Evolutionary conservation across 2,113 vertebrate species (phyloP).

Genomic region (Ciconia stormi): DNA sequence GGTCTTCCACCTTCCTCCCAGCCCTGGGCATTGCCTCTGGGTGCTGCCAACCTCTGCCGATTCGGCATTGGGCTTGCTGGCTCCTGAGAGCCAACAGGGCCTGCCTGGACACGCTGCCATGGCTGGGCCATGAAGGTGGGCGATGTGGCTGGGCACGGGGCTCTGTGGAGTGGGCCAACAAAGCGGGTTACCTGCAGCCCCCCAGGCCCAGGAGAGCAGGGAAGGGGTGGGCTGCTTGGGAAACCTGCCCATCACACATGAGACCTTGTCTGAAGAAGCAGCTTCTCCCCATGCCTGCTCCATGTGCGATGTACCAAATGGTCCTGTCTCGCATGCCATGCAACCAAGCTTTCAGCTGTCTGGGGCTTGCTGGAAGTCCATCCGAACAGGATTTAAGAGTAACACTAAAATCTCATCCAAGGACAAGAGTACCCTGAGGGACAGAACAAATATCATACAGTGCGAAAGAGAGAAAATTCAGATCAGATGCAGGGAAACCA

Average conservation of each 20-base stretch:
- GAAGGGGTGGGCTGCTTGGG: neutral
- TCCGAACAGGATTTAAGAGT: constrained; percentile 7
- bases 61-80: neutral
- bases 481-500: neutral
- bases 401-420: neutral
- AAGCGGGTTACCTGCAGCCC: neutral
- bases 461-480: neutral
- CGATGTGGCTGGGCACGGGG: rapidly evolving
- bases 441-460: neutral
- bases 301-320: rapidly evolving
- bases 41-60: neutral
- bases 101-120: rapidly evolving
- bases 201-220: neutral
- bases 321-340: neutral
- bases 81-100: neutral
- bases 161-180: neutral
- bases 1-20: neutral
- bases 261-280: neutral
- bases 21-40: neutral
- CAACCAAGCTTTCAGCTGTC: neutral
- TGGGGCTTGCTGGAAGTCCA: neutral
- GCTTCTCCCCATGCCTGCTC: neutral
- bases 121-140: neutral
- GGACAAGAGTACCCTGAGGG: constrained; percentile 18
- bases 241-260: neutral